These are phyloP conservation scores for Aegithalos caudatus DNA, from an alignment of 2,113 vertebrate genomes.

Conservation along the genomic window DNA sequence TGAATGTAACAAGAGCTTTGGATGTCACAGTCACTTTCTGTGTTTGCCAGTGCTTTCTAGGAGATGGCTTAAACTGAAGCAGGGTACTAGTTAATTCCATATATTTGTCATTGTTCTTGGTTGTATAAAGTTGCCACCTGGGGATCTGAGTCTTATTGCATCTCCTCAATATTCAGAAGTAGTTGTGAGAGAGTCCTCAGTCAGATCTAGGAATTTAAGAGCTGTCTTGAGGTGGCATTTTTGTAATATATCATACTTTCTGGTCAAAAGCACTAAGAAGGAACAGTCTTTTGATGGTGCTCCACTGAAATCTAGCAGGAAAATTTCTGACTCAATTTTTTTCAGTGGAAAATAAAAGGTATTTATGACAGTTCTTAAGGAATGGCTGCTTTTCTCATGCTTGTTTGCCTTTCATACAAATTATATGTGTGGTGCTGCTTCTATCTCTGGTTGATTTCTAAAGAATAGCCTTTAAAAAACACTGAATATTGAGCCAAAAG, in stretches of 20 bases:
- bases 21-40: not conserved
- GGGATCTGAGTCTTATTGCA: not conserved
- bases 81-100: not conserved
- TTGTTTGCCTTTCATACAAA: not conserved
- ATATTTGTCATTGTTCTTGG: not conserved
- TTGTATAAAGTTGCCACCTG: not conserved
- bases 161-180: not conserved
- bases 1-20: not conserved
- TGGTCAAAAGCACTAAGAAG: not conserved
- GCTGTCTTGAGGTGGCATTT: not conserved
- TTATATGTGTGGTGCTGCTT: not conserved
- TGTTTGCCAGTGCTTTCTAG: not conserved
- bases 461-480: not conserved
- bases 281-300: not conserved
- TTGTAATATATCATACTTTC: not conserved
- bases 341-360: not conserved
- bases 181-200: not conserved
- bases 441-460: not conserved
- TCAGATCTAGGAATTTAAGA: not conserved
- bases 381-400: not conserved
- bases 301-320: not conserved
- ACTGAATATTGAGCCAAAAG: not conserved
- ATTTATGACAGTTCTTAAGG: not conserved
- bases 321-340: not conserved
- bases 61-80: not conserved